Base-by-base conservation (phyloP, 2,888 invertebrate genomes). In the Opisthograptis luteolata region DNA sequence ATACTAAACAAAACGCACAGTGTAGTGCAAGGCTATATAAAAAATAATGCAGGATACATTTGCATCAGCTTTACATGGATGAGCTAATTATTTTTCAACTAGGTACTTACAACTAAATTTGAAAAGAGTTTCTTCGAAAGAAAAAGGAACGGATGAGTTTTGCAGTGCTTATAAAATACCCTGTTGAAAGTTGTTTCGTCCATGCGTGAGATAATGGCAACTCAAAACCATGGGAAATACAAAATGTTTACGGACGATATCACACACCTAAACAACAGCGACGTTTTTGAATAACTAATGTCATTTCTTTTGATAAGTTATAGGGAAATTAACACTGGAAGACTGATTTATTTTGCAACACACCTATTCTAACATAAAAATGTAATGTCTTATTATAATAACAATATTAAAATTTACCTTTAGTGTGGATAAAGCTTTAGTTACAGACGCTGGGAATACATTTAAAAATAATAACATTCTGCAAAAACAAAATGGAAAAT, bases 361-460 rank as follows among this genome's bases (percentile, higher is more conserved):
- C 20, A 28, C 7, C 17, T 30, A 42, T 9, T 19, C 31, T 24
- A 13, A 37, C 3, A 19, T 35, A 34, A 30, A 36, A 43, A 14
- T 34, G 15, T 17, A 34, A 17, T 22, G 14, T 24, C 36, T n/a
- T 24, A 39, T 34, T 39, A 49, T 37, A 36, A 51, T 30, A 55
- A 9, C 25, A 41, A 28, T 3, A 34, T 34, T 40, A 43, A 39
- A 31, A 37, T 36, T 53, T 37, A 61, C 66, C 57, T 66, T 66
- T 62, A 64, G 59, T 68, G 40, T 53, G 55, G 50, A 58, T 68
- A 67, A 73, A 67, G 69, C 70, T 66, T 51, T 55, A 37, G 59
- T 60, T 52, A 58, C 54, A 62, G 30, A 46, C 42, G 50, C 47
- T 37, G 37, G 36, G 47, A 44, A 28, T 58, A 17, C 2, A 30